Evolutionary conservation across 2,797 vertebrate genomes (phyloP).

Genomic region (Strix occidentalis): DNA sequence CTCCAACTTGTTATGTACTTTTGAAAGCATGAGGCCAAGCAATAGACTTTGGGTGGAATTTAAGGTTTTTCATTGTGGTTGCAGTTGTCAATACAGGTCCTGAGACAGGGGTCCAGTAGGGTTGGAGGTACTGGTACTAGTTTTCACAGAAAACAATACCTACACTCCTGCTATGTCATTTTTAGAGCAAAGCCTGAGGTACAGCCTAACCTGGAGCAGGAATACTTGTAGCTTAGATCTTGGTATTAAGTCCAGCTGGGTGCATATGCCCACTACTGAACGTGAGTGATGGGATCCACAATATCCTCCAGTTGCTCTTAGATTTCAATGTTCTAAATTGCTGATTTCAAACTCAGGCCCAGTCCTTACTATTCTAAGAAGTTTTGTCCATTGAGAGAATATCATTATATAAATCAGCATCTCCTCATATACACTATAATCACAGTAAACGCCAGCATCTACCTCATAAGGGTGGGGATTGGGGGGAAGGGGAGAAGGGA

Average conservation of each 20-base stretch:
- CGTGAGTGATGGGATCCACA: fast-evolving
- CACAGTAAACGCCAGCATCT: background rate
- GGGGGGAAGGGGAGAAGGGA: background rate
- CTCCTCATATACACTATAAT: background rate
- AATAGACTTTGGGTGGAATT: background rate
- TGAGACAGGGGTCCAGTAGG: fast-evolving
- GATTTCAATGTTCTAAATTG: background rate
- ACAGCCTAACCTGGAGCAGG: background rate
- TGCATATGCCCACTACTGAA: too few relatives aligned
- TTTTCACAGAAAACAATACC: background rate
- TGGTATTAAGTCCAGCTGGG: background rate
- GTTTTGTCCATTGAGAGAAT: background rate
- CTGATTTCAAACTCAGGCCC: background rate
- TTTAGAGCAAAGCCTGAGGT: background rate
- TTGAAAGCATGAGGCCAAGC: background rate
- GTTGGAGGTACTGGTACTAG: background rate
- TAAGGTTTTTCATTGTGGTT: background rate
- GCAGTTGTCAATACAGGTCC: background rate
- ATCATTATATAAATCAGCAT: background rate
- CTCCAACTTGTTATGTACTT: fast-evolving
- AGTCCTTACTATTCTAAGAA: background rate
- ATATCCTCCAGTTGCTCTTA: background rate
- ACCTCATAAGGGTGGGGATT: constrained; percentile 18
- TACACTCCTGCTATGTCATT: background rate
- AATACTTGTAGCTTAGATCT: background rate